Conservation (phyloP, 2,888 invertebrate species). For the Stratiomys singularior region DNA sequence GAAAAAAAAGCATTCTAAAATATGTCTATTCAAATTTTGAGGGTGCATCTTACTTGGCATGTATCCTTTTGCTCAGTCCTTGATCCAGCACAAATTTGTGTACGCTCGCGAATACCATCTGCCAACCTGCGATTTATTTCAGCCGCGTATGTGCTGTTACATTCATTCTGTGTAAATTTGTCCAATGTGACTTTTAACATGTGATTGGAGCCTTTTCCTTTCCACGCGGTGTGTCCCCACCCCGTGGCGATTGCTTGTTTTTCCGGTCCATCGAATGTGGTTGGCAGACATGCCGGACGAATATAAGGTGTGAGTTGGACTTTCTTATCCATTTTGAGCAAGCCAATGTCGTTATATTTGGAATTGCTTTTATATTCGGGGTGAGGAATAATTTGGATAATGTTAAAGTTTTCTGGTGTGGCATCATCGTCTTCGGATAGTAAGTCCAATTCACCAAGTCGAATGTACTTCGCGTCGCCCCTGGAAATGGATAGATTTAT, state of each 20-base stretch:
- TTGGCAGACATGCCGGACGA: conserved; percentile 65
- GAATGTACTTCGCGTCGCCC: conserved; percentile 58
- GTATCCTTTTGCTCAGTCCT: conserved; percentile 42
- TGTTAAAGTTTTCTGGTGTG: conserved; percentile 58
- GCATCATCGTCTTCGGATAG: conserved; percentile 58
- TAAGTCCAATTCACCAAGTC: conserved; percentile 61
- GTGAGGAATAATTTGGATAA: conserved; percentile 60
- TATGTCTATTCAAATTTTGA: neutral
- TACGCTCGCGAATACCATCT: conserved; percentile 40
- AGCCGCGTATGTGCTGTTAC: conserved; percentile 2
- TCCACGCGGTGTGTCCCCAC: conserved; percentile 65
- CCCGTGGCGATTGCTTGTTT: conserved; percentile 65
- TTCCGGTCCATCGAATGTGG: conserved; percentile 51
- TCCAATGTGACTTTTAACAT: conserved; percentile 66
- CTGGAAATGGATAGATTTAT: conserved; percentile 50
- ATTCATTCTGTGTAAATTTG: conserved; percentile 31
- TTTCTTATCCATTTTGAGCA: conserved; percentile 31
- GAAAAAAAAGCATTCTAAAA: neutral
- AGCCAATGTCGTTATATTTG: conserved; percentile 53
- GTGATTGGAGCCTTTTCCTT: conserved; percentile 57
- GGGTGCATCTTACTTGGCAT: conserved; percentile 7
- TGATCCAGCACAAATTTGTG: conserved; percentile 50
- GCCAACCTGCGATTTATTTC: conserved; percentile 4
- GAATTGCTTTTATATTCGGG: conserved; percentile 61
- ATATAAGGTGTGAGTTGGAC: conserved; percentile 54